Base-by-base conservation (phyloP, 2,888 invertebrate genomes). In the Tanaodytes sp. region DNA sequence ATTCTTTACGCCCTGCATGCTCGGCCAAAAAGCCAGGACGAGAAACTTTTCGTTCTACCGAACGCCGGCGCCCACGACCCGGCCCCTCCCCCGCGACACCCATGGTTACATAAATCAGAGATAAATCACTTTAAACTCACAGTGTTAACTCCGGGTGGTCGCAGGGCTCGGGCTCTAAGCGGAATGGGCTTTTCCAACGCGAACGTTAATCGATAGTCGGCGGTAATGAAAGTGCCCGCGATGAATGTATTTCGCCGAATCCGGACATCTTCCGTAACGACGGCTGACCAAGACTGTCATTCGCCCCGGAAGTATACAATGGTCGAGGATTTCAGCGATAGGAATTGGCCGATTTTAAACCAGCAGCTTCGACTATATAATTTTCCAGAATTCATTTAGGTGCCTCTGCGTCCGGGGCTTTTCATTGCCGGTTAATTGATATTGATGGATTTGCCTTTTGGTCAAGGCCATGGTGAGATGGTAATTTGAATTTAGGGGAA, bases 101-200 rank as follows among this genome's bases (percentile, higher is more conserved):
- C 63, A 62, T 66, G 66, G 73, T 71, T 74, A 73, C 82, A 80
- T 83, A 82, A 83, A 83, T 83, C 82, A 82, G 78, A 80, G 80
- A 82, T 82, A 82, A 83, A 83, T 83, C 82, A 83, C 82, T 81
- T 82, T 79, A 81, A 80, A 80, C 80, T 82, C 79, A 78, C 78
- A 77, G 81, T 82, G 82, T 81, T 82, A 80, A 79, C 79, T 80
- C 79, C 82, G 78, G 79, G 76, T 76, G 77, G 77, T 75, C 77
- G 78, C 65, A 72, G 46, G 54, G 57, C 40, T 39, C 52, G 54
- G n/a, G 36, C 57, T 43, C 51, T 61, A 59, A 55, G 69, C 67
- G 68, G 69, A 67, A 12, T 65, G 63, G 62, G 73, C 69, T 71
- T 71, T 71, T 69, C 75, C 48, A 62, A 61, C 59, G 42, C 46